A percentile compares a stretch with the other conserved stretches of the same genome.
These are phyloP conservation scores for Dromiciops gliroides DNA, from an alignment of 2,113 vertebrate genomes.

Conservation along the genomic window DNA sequence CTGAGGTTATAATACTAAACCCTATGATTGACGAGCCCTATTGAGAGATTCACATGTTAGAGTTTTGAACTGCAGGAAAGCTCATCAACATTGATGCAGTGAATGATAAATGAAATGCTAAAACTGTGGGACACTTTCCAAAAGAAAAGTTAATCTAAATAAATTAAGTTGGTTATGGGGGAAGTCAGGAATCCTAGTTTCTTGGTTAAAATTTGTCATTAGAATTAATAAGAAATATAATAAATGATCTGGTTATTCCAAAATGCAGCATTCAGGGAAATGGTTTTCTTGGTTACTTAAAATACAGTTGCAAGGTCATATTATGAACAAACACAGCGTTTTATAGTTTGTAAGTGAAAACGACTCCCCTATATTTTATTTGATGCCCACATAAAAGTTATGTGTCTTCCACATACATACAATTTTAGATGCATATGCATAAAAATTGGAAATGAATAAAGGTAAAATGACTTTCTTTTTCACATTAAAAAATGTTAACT, in stretches of 20 bases:
- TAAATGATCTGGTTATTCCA: conserved; percentile 34
- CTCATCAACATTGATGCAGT: conserved; percentile 64
- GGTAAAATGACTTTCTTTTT: neutral
- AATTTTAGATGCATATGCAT: neutral
- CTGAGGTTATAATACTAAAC: conserved; percentile 76
- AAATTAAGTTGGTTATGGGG: conserved; percentile 3
- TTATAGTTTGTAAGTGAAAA: neutral
- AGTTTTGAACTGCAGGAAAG: conserved; percentile 72
- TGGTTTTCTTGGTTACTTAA: neutral
- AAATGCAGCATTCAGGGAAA: neutral
- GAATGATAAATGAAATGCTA: conserved; percentile 59
- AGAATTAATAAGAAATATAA: conserved; percentile 12
- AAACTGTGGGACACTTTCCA: conserved; percentile 61
- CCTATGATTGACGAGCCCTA: conserved; percentile 66
- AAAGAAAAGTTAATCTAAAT: conserved; percentile 59
- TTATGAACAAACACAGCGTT: neutral
- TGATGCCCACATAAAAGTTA: neutral
- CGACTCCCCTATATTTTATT: conserved; percentile 1
- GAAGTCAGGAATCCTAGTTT: neutral
- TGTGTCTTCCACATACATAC: neutral
- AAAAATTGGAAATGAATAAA: neutral
- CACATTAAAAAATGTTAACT: neutral
- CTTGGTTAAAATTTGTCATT: neutral
- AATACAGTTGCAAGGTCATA: neutral
- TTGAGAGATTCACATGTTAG: conserved; percentile 65